A percentile compares a stretch with the other conserved stretches of the same genome.
These are phyloP conservation scores for Nyctibius bracteatus DNA, from an alignment of 2,113 vertebrate species.

Conservation along the genomic window DNA sequence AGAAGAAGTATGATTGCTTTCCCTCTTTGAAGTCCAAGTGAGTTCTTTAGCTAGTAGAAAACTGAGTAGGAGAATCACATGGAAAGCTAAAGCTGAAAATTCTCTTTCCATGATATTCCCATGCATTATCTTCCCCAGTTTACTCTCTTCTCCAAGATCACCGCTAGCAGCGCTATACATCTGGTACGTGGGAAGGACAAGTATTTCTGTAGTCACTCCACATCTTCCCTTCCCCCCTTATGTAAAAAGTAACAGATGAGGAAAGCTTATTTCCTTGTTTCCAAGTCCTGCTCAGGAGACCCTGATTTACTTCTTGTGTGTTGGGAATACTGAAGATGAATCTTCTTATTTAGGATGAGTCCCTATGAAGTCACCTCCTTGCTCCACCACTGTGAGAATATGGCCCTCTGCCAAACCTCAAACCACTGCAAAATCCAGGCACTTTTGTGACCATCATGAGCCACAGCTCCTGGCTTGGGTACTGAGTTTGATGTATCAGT, in stretches of 20 bases:
- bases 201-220: neutral
- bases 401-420: neutral
- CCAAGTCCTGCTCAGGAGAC: neutral
- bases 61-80: neutral
- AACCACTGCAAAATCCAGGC: neutral
- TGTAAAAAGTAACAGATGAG: neutral
- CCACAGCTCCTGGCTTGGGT: neutral
- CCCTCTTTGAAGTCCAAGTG: neutral
- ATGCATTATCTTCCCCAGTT: neutral
- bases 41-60: neutral
- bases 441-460: neutral
- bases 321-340: neutral
- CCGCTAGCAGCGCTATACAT: neutral
- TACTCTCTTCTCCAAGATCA: neutral
- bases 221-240: neutral
- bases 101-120: neutral
- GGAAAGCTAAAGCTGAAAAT: neutral
- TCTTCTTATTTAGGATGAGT: neutral
- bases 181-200: neutral
- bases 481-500: neutral
- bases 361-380: neutral
- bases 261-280: neutral
- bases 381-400: neutral
- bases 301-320: neutral
- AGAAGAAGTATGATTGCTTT: neutral